phyloP scores from a whole-genome alignment of 2,888 invertebrate genomes.

The Netelia fuscicornis region DNA sequence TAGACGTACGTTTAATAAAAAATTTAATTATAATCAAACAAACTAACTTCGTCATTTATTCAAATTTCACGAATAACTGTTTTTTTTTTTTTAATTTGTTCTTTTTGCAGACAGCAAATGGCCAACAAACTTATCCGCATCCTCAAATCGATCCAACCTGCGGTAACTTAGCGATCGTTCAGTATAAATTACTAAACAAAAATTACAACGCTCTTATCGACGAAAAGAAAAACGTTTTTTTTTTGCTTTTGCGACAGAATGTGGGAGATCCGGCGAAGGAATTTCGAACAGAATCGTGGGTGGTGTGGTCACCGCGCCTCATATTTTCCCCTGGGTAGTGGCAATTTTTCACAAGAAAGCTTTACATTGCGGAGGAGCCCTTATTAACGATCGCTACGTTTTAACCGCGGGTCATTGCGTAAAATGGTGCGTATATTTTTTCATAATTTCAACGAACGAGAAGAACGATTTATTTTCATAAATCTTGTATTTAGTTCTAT shows the following conservation, averaged over 20 bases:
- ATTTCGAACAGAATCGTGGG: conserved; percentile 86
- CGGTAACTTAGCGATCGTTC: conserved; percentile 67
- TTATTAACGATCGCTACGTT: conserved; percentile 86
- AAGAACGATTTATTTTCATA: neutral
- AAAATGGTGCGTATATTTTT: conserved; percentile 84
- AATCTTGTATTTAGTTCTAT: neutral
- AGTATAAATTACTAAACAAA: neutral
- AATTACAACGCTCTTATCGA: neutral
- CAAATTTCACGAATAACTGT: neutral
- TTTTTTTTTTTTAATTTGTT: conserved; percentile 32
- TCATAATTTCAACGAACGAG: neutral
- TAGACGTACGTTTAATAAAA: conserved; percentile 76
- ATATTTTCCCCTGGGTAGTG: conserved; percentile 87
- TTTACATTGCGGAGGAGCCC: conserved; percentile 86
- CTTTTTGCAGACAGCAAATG: conserved; percentile 65
- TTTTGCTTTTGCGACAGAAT: conserved; percentile 74
- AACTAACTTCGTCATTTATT: conserved; percentile 2
- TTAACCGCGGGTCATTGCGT: conserved; percentile 88
- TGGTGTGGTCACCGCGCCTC: conserved; percentile 85
- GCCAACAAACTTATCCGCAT: conserved; percentile 7
- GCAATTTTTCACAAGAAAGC: conserved; percentile 85
- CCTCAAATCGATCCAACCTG: conserved; percentile 69
- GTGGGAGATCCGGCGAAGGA: conserved; percentile 76
- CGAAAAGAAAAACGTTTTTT: neutral
- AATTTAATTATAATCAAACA: conserved; percentile 66